Base-by-base conservation (phyloP, 2,797 vertebrate genomes). In the Ceryle rudis region DNA sequence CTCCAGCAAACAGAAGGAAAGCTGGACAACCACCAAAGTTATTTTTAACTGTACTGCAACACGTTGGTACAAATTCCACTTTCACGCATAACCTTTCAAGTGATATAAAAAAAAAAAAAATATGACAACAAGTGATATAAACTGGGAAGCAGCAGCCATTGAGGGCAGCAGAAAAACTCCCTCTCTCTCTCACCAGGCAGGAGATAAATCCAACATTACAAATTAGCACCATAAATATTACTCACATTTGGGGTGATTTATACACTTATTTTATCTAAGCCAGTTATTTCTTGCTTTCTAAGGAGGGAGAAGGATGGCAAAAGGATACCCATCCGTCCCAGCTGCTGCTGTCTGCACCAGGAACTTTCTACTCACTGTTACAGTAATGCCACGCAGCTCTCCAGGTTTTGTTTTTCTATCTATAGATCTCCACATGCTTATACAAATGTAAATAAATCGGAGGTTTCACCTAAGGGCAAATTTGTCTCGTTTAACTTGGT, bases 221-320 rank as follows among this genome's bases (percentile, higher is more conserved):
- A 95, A 96, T 93, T 92, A 95, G 74, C 46, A 61, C 64, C 67
- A 80, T 95, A 97, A 96, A 96, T 89, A 95, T 66, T 81, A 58
- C 22, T 73, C 73, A 42, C 37, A 42, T 89, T 71, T 44, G 14
- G 1, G 0, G 55, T 78, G 85, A 94, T 96, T 86, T 93, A 95
- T 93, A 73, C 13, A 70, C 47, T 66, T 90, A 46, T 86, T 94
- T 90, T 85, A 89, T 61, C 81, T 78, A 81, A 97, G 78, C 29
- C 67, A 77, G 52, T 64, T 57, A 62, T 67, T 95, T 91, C 62
- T 72, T 71, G 33, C 64, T 95, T 96, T 62, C 62, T 55, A 79
- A 93, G 62, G 70, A 64, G 15, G n/a, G 39, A 90, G 31, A 90
- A 86, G 70, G 82, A 77, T 55, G 51, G 57, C 2, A 1, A 89